Base-by-base conservation (phyloP, 1,140 invertebrate genomes). In the Himalopsyche phryganea region DNA sequence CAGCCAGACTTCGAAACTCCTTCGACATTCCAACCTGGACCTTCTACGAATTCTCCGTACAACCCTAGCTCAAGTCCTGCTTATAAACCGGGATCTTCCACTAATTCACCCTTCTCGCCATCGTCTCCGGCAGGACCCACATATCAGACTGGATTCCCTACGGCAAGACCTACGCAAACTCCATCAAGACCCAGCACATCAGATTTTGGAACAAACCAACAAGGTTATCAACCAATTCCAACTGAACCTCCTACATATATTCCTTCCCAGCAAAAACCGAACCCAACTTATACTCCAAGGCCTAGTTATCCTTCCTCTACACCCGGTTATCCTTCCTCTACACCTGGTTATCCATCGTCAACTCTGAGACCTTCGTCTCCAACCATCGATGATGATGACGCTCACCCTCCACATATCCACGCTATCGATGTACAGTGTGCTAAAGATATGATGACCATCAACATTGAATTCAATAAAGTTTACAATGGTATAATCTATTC, bases 401-500 rank as follows among this genome's bases (percentile, higher is more conserved):
- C 80, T 42, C 86, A 89, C 66, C 85, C 86, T 20, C 86, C 89
- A 7, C 86, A 89, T 62, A 87, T 91, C 61, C 85, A 89, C 65
- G 80, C 77, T 1, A 83, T 92, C 42, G 83, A 88, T 15, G 89
- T 91, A 1, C 76, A 86, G 51, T 92, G 90, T 66, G 84, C 85
- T 38, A 90, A 90, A 69, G 87, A 89, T 51, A 85, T 85, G 81
- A 91, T 92, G 90, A 88, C 84, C 0, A 89, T 92, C 40, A 84
- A 86, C 46, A 82, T 91, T 2, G 86, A 88, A 70, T 92, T 92
- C 69, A 89, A 90, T 66, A 80, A 84, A 56, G 71, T 71, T 18
- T 92, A 89, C 65, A 82, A 89, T 61, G 90, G 90, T 6, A 76
- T 91, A 6, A 89, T 92, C 55, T 92, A 92, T 64, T 89, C 89